A percentile compares a stretch with the other conserved stretches of the same genome.
Conservation (phyloP, 2,797 vertebrate species). For the Lepilemur septentrionalis region DNA sequence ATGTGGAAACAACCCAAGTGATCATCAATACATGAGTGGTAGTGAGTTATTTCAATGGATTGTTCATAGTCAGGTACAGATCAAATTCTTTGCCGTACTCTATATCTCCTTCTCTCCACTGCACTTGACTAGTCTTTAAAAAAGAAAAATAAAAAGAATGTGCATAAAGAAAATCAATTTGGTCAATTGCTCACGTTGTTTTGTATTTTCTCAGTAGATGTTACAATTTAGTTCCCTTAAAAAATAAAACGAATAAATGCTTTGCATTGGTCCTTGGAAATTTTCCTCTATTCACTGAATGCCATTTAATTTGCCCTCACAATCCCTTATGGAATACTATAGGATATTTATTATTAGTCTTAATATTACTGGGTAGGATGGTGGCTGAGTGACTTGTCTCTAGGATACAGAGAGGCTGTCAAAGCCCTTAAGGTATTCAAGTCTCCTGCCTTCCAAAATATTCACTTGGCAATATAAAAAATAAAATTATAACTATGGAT, state of each 20-base stretch:
- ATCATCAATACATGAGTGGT: neutral
- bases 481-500: neutral
- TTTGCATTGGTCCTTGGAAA: neutral
- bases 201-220: neutral
- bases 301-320: neutral
- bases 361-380: neutral
- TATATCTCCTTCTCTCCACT: neutral
- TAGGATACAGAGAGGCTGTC: neutral
- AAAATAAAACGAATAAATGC: constrained; percentile 2
- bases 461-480: constrained; percentile 7
- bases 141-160: neutral
- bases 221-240: neutral
- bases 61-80: neutral
- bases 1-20: too few relatives aligned
- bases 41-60: neutral
- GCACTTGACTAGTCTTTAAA: neutral
- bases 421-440: neutral
- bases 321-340: neutral
- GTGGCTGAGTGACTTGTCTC: constrained; percentile 9
- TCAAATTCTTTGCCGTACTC: neutral
- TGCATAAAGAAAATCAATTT: neutral
- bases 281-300: neutral
- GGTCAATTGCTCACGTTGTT: neutral
- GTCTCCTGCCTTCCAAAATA: neutral
- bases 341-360: constrained; percentile 29